Percentiles rank a stretch among this genome's conserved stretches.
Evolutionary conservation across 2,113 vertebrate species (phyloP).

Genomic region (Urocynchramus pylzowi): DNA sequence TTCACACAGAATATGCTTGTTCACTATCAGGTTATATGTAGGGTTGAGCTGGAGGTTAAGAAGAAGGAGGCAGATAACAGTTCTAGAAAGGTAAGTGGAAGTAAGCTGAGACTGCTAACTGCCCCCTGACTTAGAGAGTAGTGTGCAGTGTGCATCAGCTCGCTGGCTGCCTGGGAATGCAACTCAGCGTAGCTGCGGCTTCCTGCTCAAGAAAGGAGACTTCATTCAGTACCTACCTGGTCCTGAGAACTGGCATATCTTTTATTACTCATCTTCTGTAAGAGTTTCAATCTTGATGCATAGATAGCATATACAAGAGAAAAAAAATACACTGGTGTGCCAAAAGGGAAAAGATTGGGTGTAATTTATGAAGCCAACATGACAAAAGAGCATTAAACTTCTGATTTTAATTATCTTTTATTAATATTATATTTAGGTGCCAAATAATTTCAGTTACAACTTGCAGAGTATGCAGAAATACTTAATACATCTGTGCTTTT

Average conservation of each 20-base stretch:
- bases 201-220: not conserved
- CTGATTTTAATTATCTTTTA: not conserved
- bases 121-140: rapidly evolving
- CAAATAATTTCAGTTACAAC: not conserved
- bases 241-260: not conserved
- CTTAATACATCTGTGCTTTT: not conserved
- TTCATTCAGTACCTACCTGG: not conserved
- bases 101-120: not conserved
- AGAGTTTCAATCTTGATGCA: not conserved
- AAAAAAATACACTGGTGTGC: not conserved
- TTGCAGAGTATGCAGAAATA: not conserved
- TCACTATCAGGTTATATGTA: rapidly evolving
- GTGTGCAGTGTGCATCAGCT: rapidly evolving
- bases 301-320: not conserved
- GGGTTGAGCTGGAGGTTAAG: not conserved
- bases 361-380: not conserved
- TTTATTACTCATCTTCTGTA: not conserved
- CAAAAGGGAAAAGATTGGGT: not conserved
- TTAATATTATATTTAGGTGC: not conserved
- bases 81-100: not conserved
- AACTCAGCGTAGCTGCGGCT: rapidly evolving
- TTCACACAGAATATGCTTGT: not conserved
- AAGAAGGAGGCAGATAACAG: not conserved
- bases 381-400: not conserved
- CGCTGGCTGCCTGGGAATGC: not conserved